A percentile compares a stretch with the other conserved stretches of the same genome.
phyloP scores from a whole-genome alignment of 2,888 invertebrate species.

The Drosophila fulvimacula region DNA sequence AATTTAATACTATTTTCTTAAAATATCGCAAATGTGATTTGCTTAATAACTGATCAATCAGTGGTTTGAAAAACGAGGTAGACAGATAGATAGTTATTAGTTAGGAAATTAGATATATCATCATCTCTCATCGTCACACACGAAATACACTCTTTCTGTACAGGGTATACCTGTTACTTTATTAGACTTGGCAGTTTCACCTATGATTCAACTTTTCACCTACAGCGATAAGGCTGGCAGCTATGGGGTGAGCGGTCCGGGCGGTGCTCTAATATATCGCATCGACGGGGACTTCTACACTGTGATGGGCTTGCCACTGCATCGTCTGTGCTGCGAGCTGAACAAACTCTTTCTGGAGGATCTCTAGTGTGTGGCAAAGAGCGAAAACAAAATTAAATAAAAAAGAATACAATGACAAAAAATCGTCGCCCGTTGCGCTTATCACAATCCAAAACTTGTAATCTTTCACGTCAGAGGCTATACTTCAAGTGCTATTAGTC shows the following conservation, averaged over 20 bases:
- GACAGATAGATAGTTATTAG: no score
- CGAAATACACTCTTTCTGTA: no score
- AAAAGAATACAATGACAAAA: not conserved
- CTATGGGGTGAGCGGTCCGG: slow-evolving; percentile 94
- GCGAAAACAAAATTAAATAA: not conserved
- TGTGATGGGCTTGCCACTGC: slow-evolving; percentile 94
- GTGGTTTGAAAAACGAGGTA: no score
- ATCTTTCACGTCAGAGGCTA: slow-evolving; percentile 67
- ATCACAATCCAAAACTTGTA: slow-evolving; percentile 31
- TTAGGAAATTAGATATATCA: no score
- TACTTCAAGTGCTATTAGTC: slow-evolving; percentile 33
- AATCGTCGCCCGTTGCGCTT: slow-evolving; percentile 4
- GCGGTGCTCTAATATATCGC: slow-evolving; percentile 92
- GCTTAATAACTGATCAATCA: no score
- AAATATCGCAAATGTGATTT: no score
- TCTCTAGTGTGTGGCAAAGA: slow-evolving; percentile 23
- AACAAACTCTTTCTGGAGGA: slow-evolving; percentile 85
- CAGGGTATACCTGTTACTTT: not conserved
- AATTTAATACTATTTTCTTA: no score
- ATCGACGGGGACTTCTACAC: slow-evolving; percentile 95
- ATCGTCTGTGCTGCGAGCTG: slow-evolving; percentile 86
- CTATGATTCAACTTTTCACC: slow-evolving; percentile 1
- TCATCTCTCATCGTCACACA: no score
- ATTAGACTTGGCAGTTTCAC: not conserved
- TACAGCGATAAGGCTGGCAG: slow-evolving; percentile 94